These are phyloP conservation scores for Caenorhabditis sinica DNA, from an alignment of 2,888 invertebrate species.

Conservation along the genomic window DNA sequence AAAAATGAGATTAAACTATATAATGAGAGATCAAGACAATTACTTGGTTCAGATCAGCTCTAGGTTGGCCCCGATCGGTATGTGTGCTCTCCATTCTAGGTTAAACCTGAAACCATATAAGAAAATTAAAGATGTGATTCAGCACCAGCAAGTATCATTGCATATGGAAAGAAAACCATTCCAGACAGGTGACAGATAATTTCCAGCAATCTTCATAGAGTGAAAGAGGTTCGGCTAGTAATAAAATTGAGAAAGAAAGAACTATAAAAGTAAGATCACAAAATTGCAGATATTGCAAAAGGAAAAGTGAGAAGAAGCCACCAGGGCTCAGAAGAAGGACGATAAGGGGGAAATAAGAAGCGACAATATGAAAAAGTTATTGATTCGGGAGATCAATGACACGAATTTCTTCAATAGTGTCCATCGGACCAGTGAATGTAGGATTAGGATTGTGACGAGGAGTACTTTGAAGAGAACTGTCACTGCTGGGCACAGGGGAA, in stretches of 20 bases:
- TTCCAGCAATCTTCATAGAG: slow-evolving; percentile 18
- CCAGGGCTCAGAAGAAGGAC: slow-evolving; percentile 18
- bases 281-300: slow-evolving; percentile 43
- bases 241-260: neutral
- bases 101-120: no score
- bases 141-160: neutral
- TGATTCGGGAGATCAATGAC: slow-evolving; percentile 62
- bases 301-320: slow-evolving; percentile 19
- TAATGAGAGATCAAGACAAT: neutral
- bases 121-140: no score
- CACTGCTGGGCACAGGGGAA: slow-evolving; percentile 62
- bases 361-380: neutral
- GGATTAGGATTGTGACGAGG: slow-evolving; percentile 46
- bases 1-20: no score
- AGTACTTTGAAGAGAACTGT: slow-evolving; percentile 69
- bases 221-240: neutral
- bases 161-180: neutral
- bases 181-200: neutral
- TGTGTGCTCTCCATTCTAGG: no score
- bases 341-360: neutral
- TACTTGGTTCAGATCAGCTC: slow-evolving; percentile 34
- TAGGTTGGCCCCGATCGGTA: neutral
- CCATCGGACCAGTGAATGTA: slow-evolving; percentile 14
- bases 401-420: slow-evolving; percentile 69
- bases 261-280: slow-evolving; percentile 31